Evolutionary conservation across 1,140 invertebrate species (phyloP).

Genomic region (Plectrocnemia conspersa): DNA sequence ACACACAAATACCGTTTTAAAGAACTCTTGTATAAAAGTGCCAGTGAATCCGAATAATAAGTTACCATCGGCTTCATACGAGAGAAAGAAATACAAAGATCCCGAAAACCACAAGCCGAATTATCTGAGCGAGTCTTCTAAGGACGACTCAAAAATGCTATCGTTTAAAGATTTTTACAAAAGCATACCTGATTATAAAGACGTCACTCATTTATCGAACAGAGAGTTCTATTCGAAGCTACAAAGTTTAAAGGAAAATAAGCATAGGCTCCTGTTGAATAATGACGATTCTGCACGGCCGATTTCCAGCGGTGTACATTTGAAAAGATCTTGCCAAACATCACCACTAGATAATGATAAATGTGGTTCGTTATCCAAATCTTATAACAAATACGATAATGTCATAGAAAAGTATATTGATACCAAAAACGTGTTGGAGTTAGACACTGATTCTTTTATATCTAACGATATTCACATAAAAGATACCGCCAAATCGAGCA

Average conservation of each 20-base stretch:
- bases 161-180: conserved; percentile 61
- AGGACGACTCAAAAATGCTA: conserved; percentile 42
- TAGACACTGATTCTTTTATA: conserved; percentile 16
- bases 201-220: conserved; percentile 62
- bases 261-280: conserved; percentile 48
- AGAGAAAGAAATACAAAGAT: conserved; percentile 49
- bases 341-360: too few relatives aligned
- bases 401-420: not conserved
- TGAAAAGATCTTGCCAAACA: too few relatives aligned
- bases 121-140: conserved; percentile 40
- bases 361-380: too few relatives aligned
- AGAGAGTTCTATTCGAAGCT: conserved; percentile 63
- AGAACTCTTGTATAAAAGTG: conserved; percentile 60
- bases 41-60: conserved; percentile 60
- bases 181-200: conserved; percentile 66
- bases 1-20: conserved; percentile 52
- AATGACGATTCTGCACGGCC: not conserved
- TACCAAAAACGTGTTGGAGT: not conserved
- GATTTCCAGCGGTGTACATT: too few relatives aligned
- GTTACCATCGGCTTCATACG: conserved; percentile 60
- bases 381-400: conserved; percentile 5
- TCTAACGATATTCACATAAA: conserved; percentile 13
- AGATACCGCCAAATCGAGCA: conserved; percentile 2
- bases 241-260: conserved; percentile 59
- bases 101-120: conserved; percentile 29